Evolutionary conservation across 2,113 vertebrate genomes (phyloP).

Genomic region (Potamarius usumacintae): DNA sequence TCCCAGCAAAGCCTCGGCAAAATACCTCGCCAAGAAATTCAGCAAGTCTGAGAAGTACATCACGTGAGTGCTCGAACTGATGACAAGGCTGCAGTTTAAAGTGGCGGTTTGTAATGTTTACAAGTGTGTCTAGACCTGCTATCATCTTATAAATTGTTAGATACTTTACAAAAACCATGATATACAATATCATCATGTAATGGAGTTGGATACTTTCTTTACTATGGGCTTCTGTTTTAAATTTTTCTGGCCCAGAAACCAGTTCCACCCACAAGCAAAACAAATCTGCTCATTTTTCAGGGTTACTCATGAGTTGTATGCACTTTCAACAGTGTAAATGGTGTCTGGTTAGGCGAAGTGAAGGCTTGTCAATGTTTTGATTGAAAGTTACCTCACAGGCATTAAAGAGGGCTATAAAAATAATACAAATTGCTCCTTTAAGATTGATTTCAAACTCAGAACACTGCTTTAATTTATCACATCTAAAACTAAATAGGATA

Average conservation of each 20-base stretch:
- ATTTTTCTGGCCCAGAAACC: neutral
- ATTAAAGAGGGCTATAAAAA: neutral
- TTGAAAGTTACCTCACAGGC: neutral
- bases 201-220: neutral
- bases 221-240: neutral
- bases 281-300: neutral
- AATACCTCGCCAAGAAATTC: constrained; percentile 98
- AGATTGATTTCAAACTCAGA: neutral
- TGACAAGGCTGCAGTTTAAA: neutral
- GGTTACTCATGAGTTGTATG: neutral
- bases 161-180: neutral
- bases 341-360: neutral
- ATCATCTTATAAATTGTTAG: neutral
- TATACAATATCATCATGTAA: neutral
- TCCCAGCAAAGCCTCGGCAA: constrained; percentile 96
- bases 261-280: neutral
- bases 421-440: neutral
- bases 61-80: constrained; percentile 72
- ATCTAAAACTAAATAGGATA: no score
- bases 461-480: no score
- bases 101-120: neutral
- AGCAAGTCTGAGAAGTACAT: constrained; percentile 98
- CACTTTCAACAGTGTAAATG: no score
- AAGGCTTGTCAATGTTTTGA: neutral
- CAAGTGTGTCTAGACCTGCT: neutral